Base-by-base conservation (phyloP, 2,888 invertebrate genomes). In the Trichogramma evanescens region DNA sequence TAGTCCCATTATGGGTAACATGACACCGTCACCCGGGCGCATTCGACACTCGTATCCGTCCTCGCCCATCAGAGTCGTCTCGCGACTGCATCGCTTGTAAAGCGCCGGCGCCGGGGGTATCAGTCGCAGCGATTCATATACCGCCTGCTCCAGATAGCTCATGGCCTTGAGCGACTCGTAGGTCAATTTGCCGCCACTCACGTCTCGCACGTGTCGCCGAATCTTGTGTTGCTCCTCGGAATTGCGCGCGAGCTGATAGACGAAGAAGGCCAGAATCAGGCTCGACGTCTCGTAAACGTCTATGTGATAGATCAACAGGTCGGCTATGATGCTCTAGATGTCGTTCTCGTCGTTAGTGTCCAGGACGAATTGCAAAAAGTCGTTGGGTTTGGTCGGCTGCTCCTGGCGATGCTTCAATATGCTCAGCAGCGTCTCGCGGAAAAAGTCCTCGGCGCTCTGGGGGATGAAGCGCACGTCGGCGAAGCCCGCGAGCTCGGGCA, bases 251-350 rank as follows among this genome's bases (percentile, higher is more conserved):
- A 84, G 66, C 59, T 80, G 77, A 65, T 80, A 82, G 0, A 79
- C 68, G 1, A 79, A 69, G 58, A 80, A 81, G 6, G 77, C 74
- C 48, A 82, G 68, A 0, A 80, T 74, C 1, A 80, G 76, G 38
- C 81, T 80, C 0, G 82, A 81, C 1, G 83, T 83, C 67, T 83
- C 82, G 65, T 79, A 81, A 2, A 82, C 83, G 39, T 82, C 83
- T 1, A 80, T 63, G 65, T 81, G 82, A 66, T 83, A 82, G 1
- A 82, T 77, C 1, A 81, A 69, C 1, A 80, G 75, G 61, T 82
- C 80, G 0, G 82, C 73, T 0, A 75, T 67, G 63, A 82, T 70
- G 0, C 62, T 4, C 1, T 75, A 68, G 3, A 72, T 72, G 52
- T 79, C 75, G 49, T 76, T 71, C 8, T 62, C 56, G 8, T 68